Conservation (phyloP, 2,888 invertebrate genomes). For the Colostygia pectinataria region DNA sequence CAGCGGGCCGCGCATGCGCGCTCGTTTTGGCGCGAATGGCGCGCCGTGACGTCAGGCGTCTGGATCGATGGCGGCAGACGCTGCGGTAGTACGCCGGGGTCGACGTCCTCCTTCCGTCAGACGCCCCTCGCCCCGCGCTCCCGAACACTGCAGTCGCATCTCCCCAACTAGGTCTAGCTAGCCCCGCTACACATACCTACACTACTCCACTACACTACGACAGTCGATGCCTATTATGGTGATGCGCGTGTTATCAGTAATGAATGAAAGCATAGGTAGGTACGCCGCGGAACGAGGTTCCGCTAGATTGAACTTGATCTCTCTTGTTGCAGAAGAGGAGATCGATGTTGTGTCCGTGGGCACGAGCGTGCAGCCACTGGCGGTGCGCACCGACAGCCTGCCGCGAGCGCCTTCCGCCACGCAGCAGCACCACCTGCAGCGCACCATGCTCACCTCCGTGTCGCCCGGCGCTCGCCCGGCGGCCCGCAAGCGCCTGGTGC, state of each 20-base stretch:
- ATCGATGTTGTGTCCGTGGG: slow-evolving; percentile 92
- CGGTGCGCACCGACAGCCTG: slow-evolving; percentile 71
- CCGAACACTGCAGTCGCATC: slow-evolving; percentile 79
- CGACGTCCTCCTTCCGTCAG: slow-evolving; percentile 68
- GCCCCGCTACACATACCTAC: slow-evolving; percentile 46
- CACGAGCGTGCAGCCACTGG: slow-evolving; percentile 58
- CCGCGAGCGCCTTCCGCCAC: slow-evolving; percentile 88
- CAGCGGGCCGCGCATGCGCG: slow-evolving; percentile 76
- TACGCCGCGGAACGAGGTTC: slow-evolving; percentile 4
- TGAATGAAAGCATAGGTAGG: slow-evolving; percentile 57
- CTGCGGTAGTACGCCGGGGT: slow-evolving; percentile 82
- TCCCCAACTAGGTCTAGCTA: slow-evolving; percentile 65
- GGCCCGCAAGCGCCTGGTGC: slow-evolving; percentile 81
- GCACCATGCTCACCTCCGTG: slow-evolving; percentile 84
- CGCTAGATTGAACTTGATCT: slow-evolving; percentile 47
- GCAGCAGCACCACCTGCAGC: slow-evolving; percentile 86
- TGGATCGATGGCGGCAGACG: slow-evolving; percentile 83
- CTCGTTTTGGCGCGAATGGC: slow-evolving; percentile 82
- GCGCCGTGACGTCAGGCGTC: slow-evolving; percentile 81
- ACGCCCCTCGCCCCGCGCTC: slow-evolving; percentile 62
- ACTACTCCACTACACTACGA: slow-evolving; percentile 40
- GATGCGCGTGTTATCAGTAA: slow-evolving; percentile 65
- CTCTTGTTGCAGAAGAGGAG: slow-evolving; percentile 89
- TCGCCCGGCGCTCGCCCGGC: slow-evolving; percentile 62
- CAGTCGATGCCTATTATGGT: slow-evolving; percentile 68